These are phyloP conservation scores for Thunnus albacares DNA, from an alignment of 2,797 vertebrate species.

Conservation along the genomic window DNA sequence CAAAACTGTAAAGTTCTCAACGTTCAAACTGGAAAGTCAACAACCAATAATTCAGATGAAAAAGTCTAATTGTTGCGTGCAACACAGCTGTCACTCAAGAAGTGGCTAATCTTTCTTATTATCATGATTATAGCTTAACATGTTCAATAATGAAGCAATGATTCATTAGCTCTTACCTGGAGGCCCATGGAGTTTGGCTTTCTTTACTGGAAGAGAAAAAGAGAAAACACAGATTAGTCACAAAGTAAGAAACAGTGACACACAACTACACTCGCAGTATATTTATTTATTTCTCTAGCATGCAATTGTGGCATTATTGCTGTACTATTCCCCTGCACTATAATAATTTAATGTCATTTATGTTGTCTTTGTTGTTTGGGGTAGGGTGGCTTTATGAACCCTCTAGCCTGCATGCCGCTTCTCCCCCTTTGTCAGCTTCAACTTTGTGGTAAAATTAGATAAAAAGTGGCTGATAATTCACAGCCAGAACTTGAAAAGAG, in stretches of 20 bases:
- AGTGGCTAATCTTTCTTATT: neutral
- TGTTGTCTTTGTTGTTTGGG: neutral
- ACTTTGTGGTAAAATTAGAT: neutral
- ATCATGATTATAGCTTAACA: neutral
- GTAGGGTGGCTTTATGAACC: neutral
- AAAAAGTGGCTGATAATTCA: neutral
- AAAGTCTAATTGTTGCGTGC: neutral
- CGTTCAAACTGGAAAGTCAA: neutral
- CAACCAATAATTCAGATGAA: neutral
- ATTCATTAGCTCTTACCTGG: constrained; percentile 81
- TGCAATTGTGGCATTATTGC: neutral
- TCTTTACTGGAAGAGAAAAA: constrained; percentile 85
- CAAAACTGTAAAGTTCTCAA: neutral
- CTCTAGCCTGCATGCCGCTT: neutral
- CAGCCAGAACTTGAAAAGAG: neutral
- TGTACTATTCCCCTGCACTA: neutral
- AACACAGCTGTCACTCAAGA: neutral
- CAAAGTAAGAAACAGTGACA: neutral
- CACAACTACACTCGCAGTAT: neutral
- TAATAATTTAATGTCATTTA: neutral
- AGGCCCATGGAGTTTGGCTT: constrained; percentile 87
- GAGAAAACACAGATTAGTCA: constrained; percentile 52
- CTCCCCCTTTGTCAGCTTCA: neutral
- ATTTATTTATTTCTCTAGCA: neutral
- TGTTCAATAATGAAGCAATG: neutral